Base-by-base conservation (phyloP, 2,888 invertebrate species). In the Scrobipalpa atriplicella region DNA sequence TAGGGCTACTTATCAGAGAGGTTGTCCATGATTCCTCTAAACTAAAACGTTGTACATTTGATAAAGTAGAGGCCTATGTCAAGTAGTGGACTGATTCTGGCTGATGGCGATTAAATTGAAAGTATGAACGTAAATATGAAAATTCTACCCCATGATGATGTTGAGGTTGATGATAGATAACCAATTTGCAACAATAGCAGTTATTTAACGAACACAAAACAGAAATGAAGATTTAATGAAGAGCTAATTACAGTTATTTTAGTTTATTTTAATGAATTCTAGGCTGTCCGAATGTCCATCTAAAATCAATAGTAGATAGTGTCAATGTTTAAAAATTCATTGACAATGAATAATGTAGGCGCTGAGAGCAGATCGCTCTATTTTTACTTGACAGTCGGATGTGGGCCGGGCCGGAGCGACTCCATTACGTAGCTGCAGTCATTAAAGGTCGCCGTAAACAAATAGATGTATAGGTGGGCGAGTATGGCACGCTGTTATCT, bases 381-480 rank as follows among this genome's bases (percentile, higher is more conserved):
- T 83, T 86, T 86, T 84, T 80, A 81, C 75, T 78, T 78, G 79
- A 71, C 78, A 72, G 74, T 75, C 77, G 75, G 76, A 79, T 78
- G 78, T 77, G 71, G 77, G 77, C 72, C 73, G 74, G 78, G 74
- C 71, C 75, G 83, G 78, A 79, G 70, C 78, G 84, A 80, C 80
- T 84, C 84, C 78, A 84, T 84, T 85, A 81, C 78, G 81, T 78
- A 77, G 77, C 79, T 82, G 80, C 81, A 82, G 80, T 88, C 87
- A 87, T 89, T 90, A 87, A 89, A 87, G 88, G 86, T 90, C 85
- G 83, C 82, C 80, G 83, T 89, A 86, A 86, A 87, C 86, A 89
- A 88, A 90, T 89, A 86, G 80, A 85, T 83, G 80, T 82, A 83
- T 84, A 90, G 87, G 87, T 89, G 86, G 86, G 85, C 81, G 84